These are phyloP conservation scores for Kradibia gibbosae DNA, from an alignment of 1,140 invertebrate genomes.

Conservation along the genomic window DNA sequence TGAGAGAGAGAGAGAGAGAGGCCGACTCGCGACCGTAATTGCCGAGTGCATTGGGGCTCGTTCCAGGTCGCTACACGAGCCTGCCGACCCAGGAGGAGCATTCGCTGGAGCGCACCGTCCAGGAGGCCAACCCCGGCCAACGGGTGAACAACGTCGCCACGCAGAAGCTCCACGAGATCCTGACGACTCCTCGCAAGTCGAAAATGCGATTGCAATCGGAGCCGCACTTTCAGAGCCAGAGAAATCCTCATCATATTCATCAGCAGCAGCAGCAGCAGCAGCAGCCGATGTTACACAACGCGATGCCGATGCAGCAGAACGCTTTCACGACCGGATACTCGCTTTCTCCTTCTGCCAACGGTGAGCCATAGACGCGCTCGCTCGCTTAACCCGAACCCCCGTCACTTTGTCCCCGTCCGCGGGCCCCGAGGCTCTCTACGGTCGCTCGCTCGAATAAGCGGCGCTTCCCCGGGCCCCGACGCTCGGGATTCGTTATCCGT, in stretches of 20 bases:
- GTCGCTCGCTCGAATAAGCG: too few relatives aligned
- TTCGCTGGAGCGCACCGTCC: constrained; percentile 64
- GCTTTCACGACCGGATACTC: constrained; percentile 67
- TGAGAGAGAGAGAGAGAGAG: too few relatives aligned
- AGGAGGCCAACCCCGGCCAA: constrained; percentile 64
- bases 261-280: not conserved
- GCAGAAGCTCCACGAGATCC: constrained; percentile 81
- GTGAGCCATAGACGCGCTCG: too few relatives aligned
- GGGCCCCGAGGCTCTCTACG: too few relatives aligned
- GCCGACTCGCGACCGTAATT: too few relatives aligned
- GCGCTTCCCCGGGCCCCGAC: too few relatives aligned
- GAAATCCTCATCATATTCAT: too few relatives aligned
- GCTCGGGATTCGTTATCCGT: too few relatives aligned
- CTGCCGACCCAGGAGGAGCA: constrained; percentile 66
- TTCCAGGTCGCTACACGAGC: constrained; percentile 66
- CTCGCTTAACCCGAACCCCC: too few relatives aligned
- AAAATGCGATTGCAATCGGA: constrained; percentile 51
- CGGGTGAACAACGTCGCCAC: constrained; percentile 80
- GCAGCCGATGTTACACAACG: constrained; percentile 65
- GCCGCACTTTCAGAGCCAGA: constrained; percentile 7
- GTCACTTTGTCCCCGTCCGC: too few relatives aligned
- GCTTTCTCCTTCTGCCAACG: constrained; percentile 55
- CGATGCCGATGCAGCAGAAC: constrained; percentile 69
- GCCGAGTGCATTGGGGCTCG: too few relatives aligned
- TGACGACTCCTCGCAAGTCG: constrained; percentile 79